Evolutionary conservation across 2,113 vertebrate species (phyloP).

Genomic region (Poecile atricapillus): DNA sequence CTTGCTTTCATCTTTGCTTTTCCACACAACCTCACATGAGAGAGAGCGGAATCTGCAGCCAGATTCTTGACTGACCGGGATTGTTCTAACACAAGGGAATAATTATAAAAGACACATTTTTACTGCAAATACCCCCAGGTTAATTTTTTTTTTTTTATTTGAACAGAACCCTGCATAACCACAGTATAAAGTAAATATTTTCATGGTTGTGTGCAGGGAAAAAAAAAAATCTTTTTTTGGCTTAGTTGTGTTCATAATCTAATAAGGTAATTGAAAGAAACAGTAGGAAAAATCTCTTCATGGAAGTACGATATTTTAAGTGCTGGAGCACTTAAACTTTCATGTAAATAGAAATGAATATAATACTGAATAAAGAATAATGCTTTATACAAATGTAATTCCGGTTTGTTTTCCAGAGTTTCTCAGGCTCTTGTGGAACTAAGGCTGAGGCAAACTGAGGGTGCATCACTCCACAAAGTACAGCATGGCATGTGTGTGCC

Average conservation of each 20-base stretch:
- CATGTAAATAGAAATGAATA: neutral
- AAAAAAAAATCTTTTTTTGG: neutral
- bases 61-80: neutral
- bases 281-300: neutral
- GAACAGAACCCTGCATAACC: neutral
- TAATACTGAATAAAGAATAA: neutral
- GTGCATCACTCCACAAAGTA: neutral
- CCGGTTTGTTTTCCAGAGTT: neutral
- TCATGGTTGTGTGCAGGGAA: neutral
- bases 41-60: neutral
- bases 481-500: neutral
- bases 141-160: neutral
- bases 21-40: neutral
- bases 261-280: neutral
- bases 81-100: slow-evolving; percentile 12
- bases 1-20: slow-evolving; percentile 46
- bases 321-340: neutral
- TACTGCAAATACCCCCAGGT: neutral
- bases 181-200: slow-evolving; percentile 5
- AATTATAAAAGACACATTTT: slow-evolving; percentile 30
- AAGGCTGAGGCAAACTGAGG: neutral
- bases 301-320: neutral
- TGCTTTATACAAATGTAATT: neutral
- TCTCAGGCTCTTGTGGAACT: neutral
- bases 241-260: neutral